Evolutionary conservation across 2,113 vertebrate species (phyloP).

Genomic region (Taxidea taxus): DNA sequence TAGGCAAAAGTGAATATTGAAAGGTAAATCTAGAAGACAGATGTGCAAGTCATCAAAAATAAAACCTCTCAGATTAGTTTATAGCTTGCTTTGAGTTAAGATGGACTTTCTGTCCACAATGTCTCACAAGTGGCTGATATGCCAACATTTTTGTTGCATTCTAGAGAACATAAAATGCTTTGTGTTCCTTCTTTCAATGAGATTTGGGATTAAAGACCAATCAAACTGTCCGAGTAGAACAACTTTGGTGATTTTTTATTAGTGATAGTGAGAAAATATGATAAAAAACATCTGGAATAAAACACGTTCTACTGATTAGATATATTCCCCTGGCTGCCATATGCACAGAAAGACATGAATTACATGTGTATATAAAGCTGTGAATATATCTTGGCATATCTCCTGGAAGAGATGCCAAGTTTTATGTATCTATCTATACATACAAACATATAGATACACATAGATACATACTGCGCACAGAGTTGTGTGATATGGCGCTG

Average conservation of each 20-base stretch:
- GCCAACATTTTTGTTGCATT: constrained; percentile 50
- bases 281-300: constrained; percentile 76
- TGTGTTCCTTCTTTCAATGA: constrained; percentile 59
- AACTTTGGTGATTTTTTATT: constrained; percentile 74
- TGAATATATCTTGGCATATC: constrained; percentile 75
- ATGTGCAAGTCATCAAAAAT: constrained; percentile 10
- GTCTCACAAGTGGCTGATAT: neutral
- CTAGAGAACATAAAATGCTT: constrained; percentile 66
- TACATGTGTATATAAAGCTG: constrained; percentile 79
- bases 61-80: constrained; percentile 36
- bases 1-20: neutral
- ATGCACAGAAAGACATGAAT: constrained; percentile 71
- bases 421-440: constrained; percentile 72
- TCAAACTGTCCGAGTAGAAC: constrained; percentile 66
- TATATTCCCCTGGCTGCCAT: constrained; percentile 69
- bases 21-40: constrained; percentile 17
- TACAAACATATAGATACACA: constrained; percentile 44
- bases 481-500: constrained; percentile 8
- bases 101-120: neutral
- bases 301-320: constrained; percentile 71
- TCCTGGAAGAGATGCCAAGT: constrained; percentile 74
- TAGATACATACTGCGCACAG: constrained; percentile 59
- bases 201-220: constrained; percentile 64
- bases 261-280: constrained; percentile 73
- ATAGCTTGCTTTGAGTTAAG: constrained; percentile 44